phyloP scores from a whole-genome alignment of 2,888 invertebrate genomes.

The Cataglyphis altisquamis region DNA sequence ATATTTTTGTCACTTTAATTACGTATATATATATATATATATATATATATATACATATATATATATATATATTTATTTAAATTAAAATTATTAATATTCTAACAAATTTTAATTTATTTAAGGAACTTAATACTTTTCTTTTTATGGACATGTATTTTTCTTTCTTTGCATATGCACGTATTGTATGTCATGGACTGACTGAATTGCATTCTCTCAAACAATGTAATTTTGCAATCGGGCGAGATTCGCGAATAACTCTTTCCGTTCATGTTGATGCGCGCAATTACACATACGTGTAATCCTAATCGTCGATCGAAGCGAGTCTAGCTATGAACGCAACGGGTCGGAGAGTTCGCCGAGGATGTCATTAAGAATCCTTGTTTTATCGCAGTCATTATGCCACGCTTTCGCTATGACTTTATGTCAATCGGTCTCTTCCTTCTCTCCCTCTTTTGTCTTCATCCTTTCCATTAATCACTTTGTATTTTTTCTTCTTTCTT shows the following conservation, averaged over 20 bases:
- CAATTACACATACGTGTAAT: constrained; percentile 20
- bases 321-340: background rate
- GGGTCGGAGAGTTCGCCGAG: constrained; percentile 39
- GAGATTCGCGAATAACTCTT: constrained; percentile 25
- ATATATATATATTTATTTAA: background rate
- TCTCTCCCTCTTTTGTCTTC: background rate
- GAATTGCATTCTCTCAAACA: background rate
- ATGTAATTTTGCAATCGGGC: constrained; percentile 12
- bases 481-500: background rate
- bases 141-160: background rate
- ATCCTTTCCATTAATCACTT: background rate
- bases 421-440: constrained; percentile 26
- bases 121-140: background rate
- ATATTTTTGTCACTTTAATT: background rate
- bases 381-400: constrained; percentile 49
- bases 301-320: constrained; percentile 24
- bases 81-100: background rate
- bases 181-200: background rate
- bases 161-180: background rate
- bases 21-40: background rate
- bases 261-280: constrained; percentile 32
- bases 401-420: constrained; percentile 55
- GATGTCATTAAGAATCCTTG: constrained; percentile 39
- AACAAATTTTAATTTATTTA: background rate
- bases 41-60: background rate